A percentile compares a stretch with the other conserved stretches of the same genome.
Conservation (phyloP, 1,140 invertebrate genomes). For the Microvelia longipes region DNA sequence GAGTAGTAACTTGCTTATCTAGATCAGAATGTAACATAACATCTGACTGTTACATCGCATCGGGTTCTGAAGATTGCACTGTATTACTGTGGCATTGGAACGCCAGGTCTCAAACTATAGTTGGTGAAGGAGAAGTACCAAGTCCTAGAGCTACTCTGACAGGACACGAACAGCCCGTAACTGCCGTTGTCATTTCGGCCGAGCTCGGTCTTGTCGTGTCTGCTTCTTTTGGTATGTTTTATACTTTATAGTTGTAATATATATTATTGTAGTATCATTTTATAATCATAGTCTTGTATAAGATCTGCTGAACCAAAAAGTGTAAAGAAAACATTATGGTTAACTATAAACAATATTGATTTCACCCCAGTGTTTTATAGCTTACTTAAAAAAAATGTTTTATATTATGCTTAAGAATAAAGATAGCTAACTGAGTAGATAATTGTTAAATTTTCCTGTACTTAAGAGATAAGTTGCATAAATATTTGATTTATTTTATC, state of each 20-base stretch:
- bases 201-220: slow-evolving; percentile 96
- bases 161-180: slow-evolving; percentile 89
- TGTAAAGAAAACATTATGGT: no score
- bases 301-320: no score
- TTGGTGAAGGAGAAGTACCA: slow-evolving; percentile 86
- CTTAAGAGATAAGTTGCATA: no score
- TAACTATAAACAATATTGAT: no score
- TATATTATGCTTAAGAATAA: no score
- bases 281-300: slow-evolving; percentile 15
- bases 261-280: neutral
- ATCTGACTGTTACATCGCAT: slow-evolving; percentile 96
- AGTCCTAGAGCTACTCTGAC: slow-evolving; percentile 90
- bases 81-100: slow-evolving; percentile 98
- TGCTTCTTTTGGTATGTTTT: slow-evolving; percentile 67
- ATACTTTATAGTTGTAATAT: no score
- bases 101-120: slow-evolving; percentile 84
- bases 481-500: no score
- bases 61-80: slow-evolving; percentile 93
- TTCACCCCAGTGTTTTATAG: no score
- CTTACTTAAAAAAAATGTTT: no score
- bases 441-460: no score
- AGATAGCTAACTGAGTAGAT: no score
- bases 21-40: slow-evolving; percentile 96
- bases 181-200: slow-evolving; percentile 88
- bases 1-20: slow-evolving; percentile 91